Base-by-base conservation (phyloP, 2,888 invertebrate species). In the Papilio demoleus region DNA sequence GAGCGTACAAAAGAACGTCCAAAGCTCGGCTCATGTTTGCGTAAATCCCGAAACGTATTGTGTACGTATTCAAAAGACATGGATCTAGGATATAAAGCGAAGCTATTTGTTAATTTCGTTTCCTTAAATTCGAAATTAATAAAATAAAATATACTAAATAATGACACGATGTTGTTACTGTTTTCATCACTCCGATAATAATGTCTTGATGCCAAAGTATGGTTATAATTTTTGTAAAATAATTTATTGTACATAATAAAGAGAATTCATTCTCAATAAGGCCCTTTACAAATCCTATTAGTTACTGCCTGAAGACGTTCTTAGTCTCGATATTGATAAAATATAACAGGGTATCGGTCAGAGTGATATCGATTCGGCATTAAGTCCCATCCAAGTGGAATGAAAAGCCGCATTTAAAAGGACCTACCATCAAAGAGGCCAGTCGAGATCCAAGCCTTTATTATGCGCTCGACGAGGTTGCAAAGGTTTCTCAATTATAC, bases 391-490 rank as follows among this genome's bases (percentile, higher is more conserved):
- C 83, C 83, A 84, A 88, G 87, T 87, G 87, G 84, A 83, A 80
- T 79, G 78, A 81, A 84, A 82, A 81, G 79, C 78, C 82, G 80
- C 82, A 81, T 85, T 86, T 81, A 84, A 85, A 85, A 81, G 27
- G 81, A 81, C 80, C 79, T 79, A 78, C 79, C 88, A 87, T 88
- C 86, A 88, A 88, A 87, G 83, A 79, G 84, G 86, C n/a, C n/a
- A 56, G 53, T 56, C n/a, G 31, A 56, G 53, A 56, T 87, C 86
- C 88, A 85, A 87, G 86, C 84, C 88, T 68, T 89, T 89, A 88
- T 90, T 90, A 88, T 81, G 82, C 82, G 85, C 82, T 80, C 75
- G 79, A 78, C 50, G 70, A 76, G 77, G 77, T 76, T 77, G 79
- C 70, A 24, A 24, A 50, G 47, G 66, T 24, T 59, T 36, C 47